These are phyloP conservation scores for Lithophane socia DNA, from an alignment of 2,888 invertebrate genomes.

Conservation along the genomic window DNA sequence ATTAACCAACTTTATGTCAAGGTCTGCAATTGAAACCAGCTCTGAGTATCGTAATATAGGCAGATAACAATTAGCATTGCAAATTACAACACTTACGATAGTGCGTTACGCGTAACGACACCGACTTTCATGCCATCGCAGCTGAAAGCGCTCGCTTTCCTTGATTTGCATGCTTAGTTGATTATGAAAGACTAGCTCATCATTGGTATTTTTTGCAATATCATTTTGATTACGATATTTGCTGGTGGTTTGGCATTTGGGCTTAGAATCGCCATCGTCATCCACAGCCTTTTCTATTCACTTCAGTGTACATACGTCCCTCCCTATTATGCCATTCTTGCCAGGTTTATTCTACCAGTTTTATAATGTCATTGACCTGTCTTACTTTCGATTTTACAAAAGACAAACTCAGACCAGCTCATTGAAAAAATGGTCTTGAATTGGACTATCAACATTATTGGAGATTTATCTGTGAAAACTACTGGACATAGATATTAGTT, in stretches of 20 bases:
- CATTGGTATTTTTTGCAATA: conserved; percentile 32
- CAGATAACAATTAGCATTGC: conserved; percentile 57
- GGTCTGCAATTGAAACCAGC: conserved; percentile 37
- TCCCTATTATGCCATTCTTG: not conserved
- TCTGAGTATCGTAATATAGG: conserved; percentile 42
- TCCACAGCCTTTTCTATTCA: not conserved
- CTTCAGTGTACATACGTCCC: not conserved
- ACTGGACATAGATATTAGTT: too few relatives aligned
- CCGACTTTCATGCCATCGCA: conserved; percentile 51
- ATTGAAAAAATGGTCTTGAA: too few relatives aligned
- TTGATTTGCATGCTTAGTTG: conserved; percentile 68
- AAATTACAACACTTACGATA: conserved; percentile 54
- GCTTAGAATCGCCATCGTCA: not conserved
- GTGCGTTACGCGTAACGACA: conserved; percentile 40
- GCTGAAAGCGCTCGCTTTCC: conserved; percentile 68
- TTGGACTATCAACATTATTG: not conserved
- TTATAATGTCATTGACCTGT: not conserved
- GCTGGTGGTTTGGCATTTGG: not conserved
- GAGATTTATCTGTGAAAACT: not conserved
- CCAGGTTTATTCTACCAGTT: not conserved
- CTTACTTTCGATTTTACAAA: not conserved
- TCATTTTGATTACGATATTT: not conserved
- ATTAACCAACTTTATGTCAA: conserved; percentile 51
- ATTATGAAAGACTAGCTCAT: conserved; percentile 43
- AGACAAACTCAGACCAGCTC: not conserved